Conservation (phyloP, 2,888 invertebrate genomes). For the Macrophya alboannulata region DNA sequence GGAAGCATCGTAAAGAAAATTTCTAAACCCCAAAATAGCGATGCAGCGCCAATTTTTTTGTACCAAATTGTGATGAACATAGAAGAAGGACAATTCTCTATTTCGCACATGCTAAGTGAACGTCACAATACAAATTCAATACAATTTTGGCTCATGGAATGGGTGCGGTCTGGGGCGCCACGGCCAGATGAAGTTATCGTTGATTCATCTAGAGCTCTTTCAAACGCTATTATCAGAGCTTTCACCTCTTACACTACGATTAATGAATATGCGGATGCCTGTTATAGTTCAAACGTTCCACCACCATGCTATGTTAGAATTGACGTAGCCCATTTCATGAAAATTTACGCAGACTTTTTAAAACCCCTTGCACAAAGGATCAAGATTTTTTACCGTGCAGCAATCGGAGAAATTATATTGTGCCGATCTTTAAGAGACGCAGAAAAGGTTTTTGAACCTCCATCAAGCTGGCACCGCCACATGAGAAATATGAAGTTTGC, state of each 20-base stretch:
- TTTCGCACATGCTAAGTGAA: conserved; percentile 64
- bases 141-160: conserved; percentile 62
- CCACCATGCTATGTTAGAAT: conserved; percentile 3
- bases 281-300: conserved; percentile 7
- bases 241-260: conserved; percentile 60
- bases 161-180: conserved; percentile 61
- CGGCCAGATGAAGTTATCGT: conserved; percentile 62
- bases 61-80: conserved; percentile 59
- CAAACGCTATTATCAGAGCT: conserved; percentile 60
- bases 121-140: conserved; percentile 60
- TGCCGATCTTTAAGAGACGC: conserved; percentile 22
- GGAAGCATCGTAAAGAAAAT: conserved; percentile 59
- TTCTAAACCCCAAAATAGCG: conserved; percentile 45
- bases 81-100: conserved; percentile 60
- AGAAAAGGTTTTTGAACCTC: conserved; percentile 14
- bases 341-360: conserved; percentile 57
- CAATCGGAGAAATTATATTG: conserved; percentile 56
- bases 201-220: conserved; percentile 62
- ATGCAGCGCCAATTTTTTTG: conserved; percentile 61
- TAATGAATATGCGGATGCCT: conserved; percentile 61
- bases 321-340: conserved; percentile 62
- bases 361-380: background rate
- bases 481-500: no score
- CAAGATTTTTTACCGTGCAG: conserved; percentile 61
- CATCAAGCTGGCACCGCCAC: no score